Percentiles rank a stretch among this genome's conserved stretches.
These are phyloP conservation scores for Phymorhynchus buccinoides DNA, from an alignment of 1,140 invertebrate species.

Conservation along the genomic window DNA sequence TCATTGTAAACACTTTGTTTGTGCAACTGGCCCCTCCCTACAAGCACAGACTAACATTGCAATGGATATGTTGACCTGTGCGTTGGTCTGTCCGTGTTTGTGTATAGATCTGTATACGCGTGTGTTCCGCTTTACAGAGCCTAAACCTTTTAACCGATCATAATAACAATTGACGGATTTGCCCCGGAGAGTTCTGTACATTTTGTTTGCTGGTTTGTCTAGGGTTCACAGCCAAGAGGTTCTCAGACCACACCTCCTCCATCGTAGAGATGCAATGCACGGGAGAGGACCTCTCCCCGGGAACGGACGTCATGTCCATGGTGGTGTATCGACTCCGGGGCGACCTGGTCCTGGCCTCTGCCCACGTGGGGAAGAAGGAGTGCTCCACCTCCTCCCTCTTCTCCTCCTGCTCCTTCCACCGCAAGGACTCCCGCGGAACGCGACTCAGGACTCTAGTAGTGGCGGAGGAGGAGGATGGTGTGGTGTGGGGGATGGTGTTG, in stretches of 20 bases:
- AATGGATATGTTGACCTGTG: no score
- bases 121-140: no score
- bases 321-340: not conserved
- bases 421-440: not conserved
- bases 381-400: conserved; percentile 18
- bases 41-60: no score
- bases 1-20: no score
- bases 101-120: no score
- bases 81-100: no score
- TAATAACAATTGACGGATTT: no score
- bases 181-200: no score
- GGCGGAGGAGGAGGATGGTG: not conserved
- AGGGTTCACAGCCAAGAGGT: conserved; percentile 1
- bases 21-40: no score
- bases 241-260: not conserved
- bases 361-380: conserved; percentile 19
- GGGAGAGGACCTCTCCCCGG: not conserved
- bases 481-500: no score
- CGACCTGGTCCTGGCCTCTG: conserved; percentile 32
- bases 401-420: not conserved
- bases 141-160: no score
- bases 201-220: no score
- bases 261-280: conserved; percentile 25
- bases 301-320: not conserved
- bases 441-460: not conserved